Percentiles rank a stretch among this genome's conserved stretches.
These are phyloP conservation scores for Drosophila hydei DNA, from an alignment of 1,140 invertebrate genomes.

Conservation along the genomic window DNA sequence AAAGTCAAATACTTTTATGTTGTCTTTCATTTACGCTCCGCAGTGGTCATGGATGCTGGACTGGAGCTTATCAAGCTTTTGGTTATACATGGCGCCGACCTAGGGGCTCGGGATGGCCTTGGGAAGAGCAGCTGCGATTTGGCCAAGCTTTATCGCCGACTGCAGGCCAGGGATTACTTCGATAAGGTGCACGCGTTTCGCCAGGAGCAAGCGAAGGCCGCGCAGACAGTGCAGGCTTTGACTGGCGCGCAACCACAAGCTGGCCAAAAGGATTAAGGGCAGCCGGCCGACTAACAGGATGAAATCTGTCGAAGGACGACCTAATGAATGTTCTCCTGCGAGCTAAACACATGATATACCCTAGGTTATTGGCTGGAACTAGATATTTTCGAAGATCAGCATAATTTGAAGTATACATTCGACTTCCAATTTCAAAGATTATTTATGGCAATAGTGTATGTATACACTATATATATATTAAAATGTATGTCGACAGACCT, in stretches of 20 bases:
- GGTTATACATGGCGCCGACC: conserved; percentile 67
- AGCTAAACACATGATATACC: neutral
- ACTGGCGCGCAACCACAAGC: conserved; percentile 22
- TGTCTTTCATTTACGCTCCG: too few species aligned
- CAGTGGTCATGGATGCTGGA: conserved; percentile 73
- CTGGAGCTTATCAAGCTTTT: conserved; percentile 73
- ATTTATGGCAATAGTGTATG: too few species aligned
- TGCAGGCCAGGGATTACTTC: conserved; percentile 66
- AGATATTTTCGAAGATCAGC: neutral
- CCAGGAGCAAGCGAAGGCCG: conserved; percentile 25
- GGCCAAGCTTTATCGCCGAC: conserved; percentile 64
- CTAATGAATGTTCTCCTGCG: neutral
- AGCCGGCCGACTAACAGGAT: conserved; percentile 9
- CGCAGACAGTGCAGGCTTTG: neutral
- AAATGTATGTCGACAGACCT: too few species aligned
- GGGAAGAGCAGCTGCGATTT: conserved; percentile 68
- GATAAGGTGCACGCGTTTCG: conserved; percentile 59
- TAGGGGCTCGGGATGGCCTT: conserved; percentile 54
- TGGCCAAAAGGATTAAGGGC: conserved; percentile 31
- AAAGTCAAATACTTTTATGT: too few species aligned
- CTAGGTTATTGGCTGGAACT: neutral
- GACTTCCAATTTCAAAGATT: neutral
- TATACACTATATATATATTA: too few species aligned
- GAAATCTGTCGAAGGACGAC: neutral
- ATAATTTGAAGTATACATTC: too few species aligned